phyloP scores from a whole-genome alignment of 2,797 vertebrate genomes.

The Chrosomus eos region DNA sequence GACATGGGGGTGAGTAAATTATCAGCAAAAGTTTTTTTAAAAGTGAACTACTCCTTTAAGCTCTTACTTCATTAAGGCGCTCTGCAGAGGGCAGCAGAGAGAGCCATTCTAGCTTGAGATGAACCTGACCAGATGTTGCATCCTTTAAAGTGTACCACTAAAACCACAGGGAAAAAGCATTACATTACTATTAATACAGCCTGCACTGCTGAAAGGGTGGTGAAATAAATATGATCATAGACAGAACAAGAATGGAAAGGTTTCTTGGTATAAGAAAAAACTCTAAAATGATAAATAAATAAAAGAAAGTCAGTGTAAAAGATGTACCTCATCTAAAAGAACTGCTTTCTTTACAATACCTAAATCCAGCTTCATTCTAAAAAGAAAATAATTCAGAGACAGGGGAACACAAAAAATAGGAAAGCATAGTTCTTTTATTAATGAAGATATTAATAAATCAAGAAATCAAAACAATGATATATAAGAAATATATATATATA shows the following conservation, averaged over 20 bases:
- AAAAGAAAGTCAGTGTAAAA: neutral
- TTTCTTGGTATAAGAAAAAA: conserved; percentile 50
- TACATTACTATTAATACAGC: conserved; percentile 47
- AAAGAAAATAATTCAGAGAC: conserved; percentile 1
- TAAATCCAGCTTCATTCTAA: conserved; percentile 89
- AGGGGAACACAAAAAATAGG: neutral
- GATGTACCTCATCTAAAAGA: conserved; percentile 87
- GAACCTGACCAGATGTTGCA: conserved; percentile 84
- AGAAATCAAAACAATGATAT: neutral
- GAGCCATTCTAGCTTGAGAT: conserved; percentile 92
- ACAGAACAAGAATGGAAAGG: neutral
- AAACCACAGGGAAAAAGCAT: conserved; percentile 45
- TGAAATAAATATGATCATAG: neutral
- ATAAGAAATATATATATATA: neutral
- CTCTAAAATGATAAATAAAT: neutral
- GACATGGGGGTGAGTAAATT: no score
- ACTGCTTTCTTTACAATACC: conserved; percentile 86
- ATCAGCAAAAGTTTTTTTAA: no score
- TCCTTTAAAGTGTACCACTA: conserved; percentile 91
- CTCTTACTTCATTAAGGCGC: conserved; percentile 84
- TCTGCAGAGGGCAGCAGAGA: conserved; percentile 85
- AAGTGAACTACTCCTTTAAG: no score
- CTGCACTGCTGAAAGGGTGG: neutral
- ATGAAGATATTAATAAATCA: neutral
- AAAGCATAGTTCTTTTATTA: neutral